phyloP scores from a whole-genome alignment of 2,888 invertebrate species.

The Drosophila basisetae region DNA sequence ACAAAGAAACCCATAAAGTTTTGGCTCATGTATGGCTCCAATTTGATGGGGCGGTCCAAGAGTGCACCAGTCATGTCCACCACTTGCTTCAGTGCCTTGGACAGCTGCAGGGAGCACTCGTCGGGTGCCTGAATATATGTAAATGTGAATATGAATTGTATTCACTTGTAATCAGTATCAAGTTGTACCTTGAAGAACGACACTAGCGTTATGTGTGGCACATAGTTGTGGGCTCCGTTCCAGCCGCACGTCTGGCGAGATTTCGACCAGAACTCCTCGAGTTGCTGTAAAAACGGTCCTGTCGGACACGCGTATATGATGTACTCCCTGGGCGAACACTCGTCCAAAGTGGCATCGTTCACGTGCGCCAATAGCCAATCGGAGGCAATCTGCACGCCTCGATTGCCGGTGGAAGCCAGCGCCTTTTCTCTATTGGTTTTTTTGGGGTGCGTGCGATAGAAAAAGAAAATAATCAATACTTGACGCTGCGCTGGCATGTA shows the following conservation, averaged over 20 bases:
- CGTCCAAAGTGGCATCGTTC: conserved; percentile 92
- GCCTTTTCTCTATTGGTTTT: conserved; percentile 90
- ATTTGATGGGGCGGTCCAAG: conserved; percentile 88
- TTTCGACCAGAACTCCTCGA: conserved; percentile 91
- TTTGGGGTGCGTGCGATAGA: conserved; percentile 10
- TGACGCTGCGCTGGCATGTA: background rate
- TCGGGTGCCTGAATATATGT: conserved; percentile 89
- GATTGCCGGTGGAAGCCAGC: conserved; percentile 94
- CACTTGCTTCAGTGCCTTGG: conserved; percentile 90
- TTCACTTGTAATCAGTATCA: background rate
- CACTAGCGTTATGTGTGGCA: conserved; percentile 95
- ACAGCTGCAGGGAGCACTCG: conserved; percentile 89
- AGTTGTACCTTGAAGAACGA: conserved; percentile 92
- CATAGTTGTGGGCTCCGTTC: conserved; percentile 96
- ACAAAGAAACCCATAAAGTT: conserved; percentile 97
- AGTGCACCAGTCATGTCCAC: conserved; percentile 90
- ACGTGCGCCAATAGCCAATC: conserved; percentile 97
- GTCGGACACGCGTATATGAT: conserved; percentile 95
- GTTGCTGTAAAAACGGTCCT: conserved; percentile 88
- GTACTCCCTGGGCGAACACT: conserved; percentile 92
- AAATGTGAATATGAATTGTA: background rate
- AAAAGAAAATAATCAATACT: conserved; percentile 67
- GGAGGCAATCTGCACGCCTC: conserved; percentile 94
- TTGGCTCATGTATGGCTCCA: conserved; percentile 93
- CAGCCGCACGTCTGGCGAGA: conserved; percentile 91